Evolutionary conservation across 1,140 invertebrate species (phyloP), one percentile per base, ranked within the genome.

Genomic region (Lysiphlebus fabarum): DNA sequence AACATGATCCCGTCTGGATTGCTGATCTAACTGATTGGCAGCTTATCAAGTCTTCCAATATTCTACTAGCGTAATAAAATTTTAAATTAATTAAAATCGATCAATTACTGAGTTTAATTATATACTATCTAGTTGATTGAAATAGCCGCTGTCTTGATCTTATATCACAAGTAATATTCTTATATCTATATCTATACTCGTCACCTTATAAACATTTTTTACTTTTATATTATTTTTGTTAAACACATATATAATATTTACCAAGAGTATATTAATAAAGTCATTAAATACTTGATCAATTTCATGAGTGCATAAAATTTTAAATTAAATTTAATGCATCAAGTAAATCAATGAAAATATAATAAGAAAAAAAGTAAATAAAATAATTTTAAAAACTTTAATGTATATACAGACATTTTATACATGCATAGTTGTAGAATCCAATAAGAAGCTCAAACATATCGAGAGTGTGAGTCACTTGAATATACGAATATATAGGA

Each of bases 91-190:
- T 72, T 73, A 68, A 64, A 59, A 67, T 50, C 58, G 54, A 61
- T 66, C 65, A 64, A 67, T 72, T 70, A 70, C 63, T 4, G 58
- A 37, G 54, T 53, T 56, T 65, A 72, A 74, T 72, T 70, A 71
- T 63, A 26, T 26, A 26, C 17, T 26, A 26, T 4, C 17, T 26
- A 26, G 17, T 26, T 26, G 17, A 26, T 26, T 26, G 17, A 26
- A 26, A 26, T 26, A 26, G 17, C 17, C 17, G 17, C 17, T 26
- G 17, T 26, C 17, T 26, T 26, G 17, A 26, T 26, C 17, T 26
- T 26, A 26, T 26, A 26, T 26, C 17, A 26, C 17, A 26, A 26
- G 17, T 4, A 26, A 26, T 26, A 26, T 26, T 26, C 17, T 26
- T 4, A 26, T 26, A 26, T 4, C 17, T 26, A 26, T 26, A 26